Percentiles rank a stretch among this genome's conserved stretches.
phyloP scores from a whole-genome alignment of 2,888 invertebrate species.

The Mythimna loreyi region DNA sequence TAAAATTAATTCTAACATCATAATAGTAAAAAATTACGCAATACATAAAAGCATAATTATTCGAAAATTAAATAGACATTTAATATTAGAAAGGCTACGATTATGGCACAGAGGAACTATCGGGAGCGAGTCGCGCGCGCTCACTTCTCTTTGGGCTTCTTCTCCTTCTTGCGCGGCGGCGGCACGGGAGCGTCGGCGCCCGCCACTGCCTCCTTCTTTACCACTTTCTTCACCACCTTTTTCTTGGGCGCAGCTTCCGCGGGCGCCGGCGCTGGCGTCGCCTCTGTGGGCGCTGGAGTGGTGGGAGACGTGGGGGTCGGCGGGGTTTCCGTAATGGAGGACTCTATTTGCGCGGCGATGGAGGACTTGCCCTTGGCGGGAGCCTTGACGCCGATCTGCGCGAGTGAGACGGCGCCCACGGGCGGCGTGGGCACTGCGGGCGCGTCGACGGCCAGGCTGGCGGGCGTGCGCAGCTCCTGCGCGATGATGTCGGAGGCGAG shows the following conservation, averaged over 20 bases:
- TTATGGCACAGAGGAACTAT: conserved; percentile 89
- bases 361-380: conserved; percentile 78
- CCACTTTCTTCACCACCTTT: conserved; percentile 87
- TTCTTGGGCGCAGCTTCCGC: conserved; percentile 80
- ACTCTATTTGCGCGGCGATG: conserved; percentile 84
- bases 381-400: conserved; percentile 85
- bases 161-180: conserved; percentile 90
- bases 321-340: conserved; percentile 78
- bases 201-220: conserved; percentile 86
- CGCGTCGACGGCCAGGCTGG: conserved; percentile 78
- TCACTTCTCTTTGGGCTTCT: conserved; percentile 90
- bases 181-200: conserved; percentile 86
- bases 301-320: conserved; percentile 45
- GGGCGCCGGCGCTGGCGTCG: conserved; percentile 21
- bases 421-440: conserved; percentile 88
- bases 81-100: conserved; percentile 81
- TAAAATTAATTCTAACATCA: conserved; percentile 80
- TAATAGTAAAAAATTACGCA: conserved; percentile 77
- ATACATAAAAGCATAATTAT: conserved; percentile 85
- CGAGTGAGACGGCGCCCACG: conserved; percentile 87
- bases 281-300: conserved; percentile 39
- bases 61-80: conserved; percentile 81
- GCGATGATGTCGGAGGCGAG: conserved; percentile 88
- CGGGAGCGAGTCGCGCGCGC: conserved; percentile 76
- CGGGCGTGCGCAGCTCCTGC: conserved; percentile 82